phyloP scores from a whole-genome alignment of 2,888 invertebrate genomes.

The Sepioteuthis lessoniana region DNA sequence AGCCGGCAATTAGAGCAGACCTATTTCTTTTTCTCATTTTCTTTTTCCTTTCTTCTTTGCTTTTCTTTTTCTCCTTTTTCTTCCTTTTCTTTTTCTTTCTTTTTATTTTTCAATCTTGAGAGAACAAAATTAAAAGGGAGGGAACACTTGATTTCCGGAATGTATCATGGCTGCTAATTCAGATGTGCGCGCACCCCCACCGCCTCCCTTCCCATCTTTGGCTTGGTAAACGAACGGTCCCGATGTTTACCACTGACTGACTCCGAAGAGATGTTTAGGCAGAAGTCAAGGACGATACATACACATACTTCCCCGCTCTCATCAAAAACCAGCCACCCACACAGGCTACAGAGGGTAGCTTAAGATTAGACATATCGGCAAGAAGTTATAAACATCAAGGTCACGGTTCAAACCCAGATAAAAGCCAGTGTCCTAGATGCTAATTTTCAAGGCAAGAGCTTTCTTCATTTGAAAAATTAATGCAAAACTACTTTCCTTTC shows the following conservation, averaged over 20 bases:
- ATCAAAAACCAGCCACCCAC: background rate
- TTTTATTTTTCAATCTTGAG: background rate
- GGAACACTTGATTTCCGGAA: background rate
- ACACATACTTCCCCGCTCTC: background rate
- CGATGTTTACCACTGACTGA: background rate
- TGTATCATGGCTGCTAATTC: background rate
- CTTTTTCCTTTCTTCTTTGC: background rate
- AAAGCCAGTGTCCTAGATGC: background rate
- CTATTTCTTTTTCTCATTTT: background rate
- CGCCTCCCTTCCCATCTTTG: background rate
- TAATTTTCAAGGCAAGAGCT: background rate
- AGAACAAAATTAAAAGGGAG: slow-evolving; percentile 21
- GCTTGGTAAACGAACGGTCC: background rate
- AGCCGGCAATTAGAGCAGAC: background rate
- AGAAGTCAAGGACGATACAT: background rate
- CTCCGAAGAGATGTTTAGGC: background rate
- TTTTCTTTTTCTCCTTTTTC: background rate
- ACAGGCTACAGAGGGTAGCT: background rate
- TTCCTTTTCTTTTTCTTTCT: background rate
- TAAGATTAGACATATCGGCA: background rate
- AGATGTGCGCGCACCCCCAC: background rate
- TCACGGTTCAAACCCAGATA: background rate
- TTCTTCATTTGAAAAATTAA: background rate
- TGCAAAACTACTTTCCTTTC: too few species aligned
- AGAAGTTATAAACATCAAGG: too few species aligned